These are phyloP conservation scores for Aporophyla nigra DNA, from an alignment of 2,888 invertebrate species.

Conservation along the genomic window DNA sequence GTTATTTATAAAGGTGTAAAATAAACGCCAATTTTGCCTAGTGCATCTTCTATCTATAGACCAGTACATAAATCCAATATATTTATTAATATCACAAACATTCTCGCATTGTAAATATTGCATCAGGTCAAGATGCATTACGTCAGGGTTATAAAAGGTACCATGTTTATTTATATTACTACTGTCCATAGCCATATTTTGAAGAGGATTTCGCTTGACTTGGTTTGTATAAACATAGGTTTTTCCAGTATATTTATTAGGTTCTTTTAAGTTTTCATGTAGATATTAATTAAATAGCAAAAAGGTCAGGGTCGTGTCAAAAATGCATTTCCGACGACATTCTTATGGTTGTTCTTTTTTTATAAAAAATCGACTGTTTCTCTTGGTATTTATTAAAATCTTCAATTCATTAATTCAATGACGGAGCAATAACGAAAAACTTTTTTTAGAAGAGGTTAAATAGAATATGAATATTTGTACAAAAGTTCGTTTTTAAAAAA, in stretches of 20 bases:
- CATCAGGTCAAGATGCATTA: constrained; percentile 47
- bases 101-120: constrained; percentile 40
- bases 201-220: neutral
- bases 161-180: constrained; percentile 8
- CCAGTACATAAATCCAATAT: neutral
- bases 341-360: neutral
- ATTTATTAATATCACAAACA: constrained; percentile 16
- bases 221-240: neutral
- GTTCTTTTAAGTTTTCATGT: neutral
- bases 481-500: too few species aligned
- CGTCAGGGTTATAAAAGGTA: constrained; percentile 46
- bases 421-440: neutral
- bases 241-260: neutral
- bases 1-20: neutral
- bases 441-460: too few species aligned
- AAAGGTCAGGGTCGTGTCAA: neutral
- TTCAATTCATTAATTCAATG: neutral
- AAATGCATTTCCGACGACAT: neutral
- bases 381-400: neutral
- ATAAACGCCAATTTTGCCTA: neutral
- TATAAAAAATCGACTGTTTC: neutral
- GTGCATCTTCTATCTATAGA: neutral
- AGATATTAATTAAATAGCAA: neutral
- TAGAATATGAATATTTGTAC: too few species aligned
- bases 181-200: neutral